Base-by-base conservation (phyloP, 2,113 vertebrate genomes). In the Puffinus mauretanicus region DNA sequence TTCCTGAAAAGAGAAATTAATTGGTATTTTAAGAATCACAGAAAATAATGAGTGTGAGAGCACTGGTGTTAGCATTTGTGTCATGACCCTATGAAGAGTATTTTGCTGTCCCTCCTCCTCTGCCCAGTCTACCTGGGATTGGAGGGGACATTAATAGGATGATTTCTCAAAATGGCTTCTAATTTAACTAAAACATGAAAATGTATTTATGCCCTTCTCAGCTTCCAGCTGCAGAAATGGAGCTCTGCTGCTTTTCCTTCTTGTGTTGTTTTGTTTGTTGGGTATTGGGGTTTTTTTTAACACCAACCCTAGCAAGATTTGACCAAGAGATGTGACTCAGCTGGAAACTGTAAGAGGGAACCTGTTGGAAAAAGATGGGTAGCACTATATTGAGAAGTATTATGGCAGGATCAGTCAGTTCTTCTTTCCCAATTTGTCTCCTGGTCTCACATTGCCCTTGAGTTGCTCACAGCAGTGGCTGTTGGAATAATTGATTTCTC, bases 401-500 rank as follows among this genome's bases (percentile, higher is more conserved):
- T 70, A n/a, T 16, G 25, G 58, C 36, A 84, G 32, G 52, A 92
- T 84, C 65, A 93, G 73, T 47, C 55, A 52, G 22, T 79, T 94
- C 38, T 89, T 94, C 57, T 89, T 94, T 88, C 34, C 72, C 60
- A 57, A 3, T 90, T 86, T 94, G 30, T 92, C 65, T 94, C 40
- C 44, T 84, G 38, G 30, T 92, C 73, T 94, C 80, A 51, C 57
- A 62, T 57, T 97, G 90, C 65, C 94, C 95, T 94, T 96, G 92
- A 94, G 86, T 47, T 83, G 20, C 72, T 80, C 88, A 57, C 49
- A 81, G 92, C 84, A 91, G 52, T 69, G 47, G 14, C 84, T 89
- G 73, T 91, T 82, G 73, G 44, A 93, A 87, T 96, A 95, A 96
- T 91, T 93, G 93, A 91, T 96, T 97, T 96, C 94, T 96, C 96